Evolutionary conservation across 1,140 invertebrate genomes (phyloP), one percentile per base, ranked within the genome.

Genomic region (Pseudomyrmex gracilis): DNA sequence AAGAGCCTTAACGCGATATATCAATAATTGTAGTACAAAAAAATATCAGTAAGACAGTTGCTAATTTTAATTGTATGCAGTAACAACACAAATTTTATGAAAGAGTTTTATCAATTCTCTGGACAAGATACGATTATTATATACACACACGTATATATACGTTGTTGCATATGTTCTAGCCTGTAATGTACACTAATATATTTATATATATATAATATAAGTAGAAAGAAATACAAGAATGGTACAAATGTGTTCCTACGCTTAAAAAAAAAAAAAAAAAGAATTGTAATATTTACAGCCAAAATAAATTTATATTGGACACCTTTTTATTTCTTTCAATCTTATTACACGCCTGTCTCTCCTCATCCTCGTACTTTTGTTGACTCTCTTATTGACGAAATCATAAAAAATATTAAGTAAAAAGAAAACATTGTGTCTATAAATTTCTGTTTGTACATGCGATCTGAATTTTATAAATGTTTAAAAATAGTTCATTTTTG

Each of bases 211-310:
- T 58, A 20, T 17, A 58, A 13, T 13, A 51, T 51, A 51, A 51
- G 49, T 51, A 51, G 10, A 51, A 51, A 51, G 13, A 51, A 17
- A 63, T 24, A 7, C 13, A 74, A 77, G 2, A 45, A 55, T 53
- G 17, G 15, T 78, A 78, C 34, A 47, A 68, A 78, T 68, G 24
- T 78, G 74, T 78, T 78, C 63, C 51, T 78, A 68, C 12, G 20
- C 12, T n/a, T 51, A 57, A 68, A 68, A 34, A 34, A 34, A 68
- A 68, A 34, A 34, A 34, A 34, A 34, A 34, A 34, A 34, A 7
- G 34, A 34, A 55, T 67, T 67, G 49, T 78, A 78, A 57, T 22
- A 68, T 68, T 24, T 66, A 45, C 55, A 68, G 15, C 1, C 10
- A 53, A 78, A 78, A 77, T 2, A 55, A 15, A 22, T 78, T 77